These are phyloP conservation scores for Talpa occidentalis DNA, from an alignment of 2,113 vertebrate genomes.

Conservation along the genomic window DNA sequence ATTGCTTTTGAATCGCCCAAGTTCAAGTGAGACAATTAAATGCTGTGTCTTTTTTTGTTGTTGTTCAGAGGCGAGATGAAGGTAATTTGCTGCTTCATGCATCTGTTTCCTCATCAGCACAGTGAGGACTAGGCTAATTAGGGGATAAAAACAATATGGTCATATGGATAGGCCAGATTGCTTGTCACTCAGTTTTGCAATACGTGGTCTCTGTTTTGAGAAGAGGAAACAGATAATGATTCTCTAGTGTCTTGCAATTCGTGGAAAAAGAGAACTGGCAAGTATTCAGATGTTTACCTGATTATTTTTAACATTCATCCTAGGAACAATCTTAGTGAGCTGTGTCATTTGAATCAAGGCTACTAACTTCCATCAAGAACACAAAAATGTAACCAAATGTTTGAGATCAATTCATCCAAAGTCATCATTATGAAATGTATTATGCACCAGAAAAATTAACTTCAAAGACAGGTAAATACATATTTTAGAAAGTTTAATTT, in stretches of 20 bases:
- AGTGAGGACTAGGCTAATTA: slow-evolving; percentile 90
- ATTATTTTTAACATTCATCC: slow-evolving; percentile 80
- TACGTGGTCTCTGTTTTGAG: slow-evolving; percentile 81
- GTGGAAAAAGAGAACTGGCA: slow-evolving; percentile 28
- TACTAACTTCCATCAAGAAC: not conserved
- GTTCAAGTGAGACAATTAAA: slow-evolving; percentile 90
- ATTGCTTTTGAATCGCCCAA: slow-evolving; percentile 85
- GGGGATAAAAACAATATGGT: slow-evolving; percentile 91
- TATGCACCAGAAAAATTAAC: not conserved
- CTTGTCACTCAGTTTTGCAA: slow-evolving; percentile 87
- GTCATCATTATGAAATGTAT: slow-evolving; percentile 11
- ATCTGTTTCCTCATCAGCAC: slow-evolving; percentile 91
- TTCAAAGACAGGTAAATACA: not conserved
- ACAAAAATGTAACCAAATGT: not conserved
- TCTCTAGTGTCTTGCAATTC: slow-evolving; percentile 46
- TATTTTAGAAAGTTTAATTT: slow-evolving; percentile 9
- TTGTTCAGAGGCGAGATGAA: slow-evolving; percentile 85
- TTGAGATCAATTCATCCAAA: not conserved
- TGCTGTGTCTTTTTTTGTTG: slow-evolving; percentile 81
- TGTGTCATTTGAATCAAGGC: not conserved
- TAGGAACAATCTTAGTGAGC: slow-evolving; percentile 65
- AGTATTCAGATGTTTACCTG: slow-evolving; percentile 74
- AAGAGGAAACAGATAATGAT: slow-evolving; percentile 81
- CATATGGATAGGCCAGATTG: slow-evolving; percentile 91
- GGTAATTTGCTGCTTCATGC: slow-evolving; percentile 89